Percentiles rank a stretch among this genome's conserved stretches.
These are phyloP conservation scores for Caretta caretta DNA, from an alignment of 2,113 vertebrate genomes.

Conservation along the genomic window DNA sequence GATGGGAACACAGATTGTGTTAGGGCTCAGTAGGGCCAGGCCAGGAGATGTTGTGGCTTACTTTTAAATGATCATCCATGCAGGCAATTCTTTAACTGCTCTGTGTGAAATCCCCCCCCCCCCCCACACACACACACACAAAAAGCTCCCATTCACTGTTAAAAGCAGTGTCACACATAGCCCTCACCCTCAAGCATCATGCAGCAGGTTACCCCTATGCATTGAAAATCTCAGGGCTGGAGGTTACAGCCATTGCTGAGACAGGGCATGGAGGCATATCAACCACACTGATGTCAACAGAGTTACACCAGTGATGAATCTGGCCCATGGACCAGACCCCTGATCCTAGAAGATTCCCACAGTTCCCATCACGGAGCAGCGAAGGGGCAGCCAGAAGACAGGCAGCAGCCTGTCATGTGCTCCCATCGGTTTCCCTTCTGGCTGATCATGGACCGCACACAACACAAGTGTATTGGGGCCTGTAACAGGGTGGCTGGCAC, in stretches of 20 bases:
- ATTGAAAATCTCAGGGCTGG: not conserved
- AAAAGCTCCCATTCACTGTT: not conserved
- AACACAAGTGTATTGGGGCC: not conserved
- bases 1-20: too few species aligned
- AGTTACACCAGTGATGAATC: not conserved
- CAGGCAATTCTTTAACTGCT: not conserved
- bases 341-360: not conserved
- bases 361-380: not conserved
- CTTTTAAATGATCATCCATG: not conserved
- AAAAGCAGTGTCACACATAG: not conserved
- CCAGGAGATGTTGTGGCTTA: not conserved
- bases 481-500: not conserved
- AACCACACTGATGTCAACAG: not conserved
- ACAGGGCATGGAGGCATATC: not conserved
- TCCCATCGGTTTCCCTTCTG: not conserved
- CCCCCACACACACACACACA: rapidly evolving
- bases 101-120: not conserved
- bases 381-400: not conserved
- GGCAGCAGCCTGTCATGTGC: not conserved
- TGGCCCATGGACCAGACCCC: not conserved
- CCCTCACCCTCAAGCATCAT: not conserved
- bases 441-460: too few species aligned
- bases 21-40: not conserved
- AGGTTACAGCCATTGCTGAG: not conserved
- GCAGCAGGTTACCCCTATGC: rapidly evolving